Evolutionary conservation across 2,113 vertebrate species (phyloP), one percentile per base, ranked within the genome.

Genomic region (Melierax canorus): DNA sequence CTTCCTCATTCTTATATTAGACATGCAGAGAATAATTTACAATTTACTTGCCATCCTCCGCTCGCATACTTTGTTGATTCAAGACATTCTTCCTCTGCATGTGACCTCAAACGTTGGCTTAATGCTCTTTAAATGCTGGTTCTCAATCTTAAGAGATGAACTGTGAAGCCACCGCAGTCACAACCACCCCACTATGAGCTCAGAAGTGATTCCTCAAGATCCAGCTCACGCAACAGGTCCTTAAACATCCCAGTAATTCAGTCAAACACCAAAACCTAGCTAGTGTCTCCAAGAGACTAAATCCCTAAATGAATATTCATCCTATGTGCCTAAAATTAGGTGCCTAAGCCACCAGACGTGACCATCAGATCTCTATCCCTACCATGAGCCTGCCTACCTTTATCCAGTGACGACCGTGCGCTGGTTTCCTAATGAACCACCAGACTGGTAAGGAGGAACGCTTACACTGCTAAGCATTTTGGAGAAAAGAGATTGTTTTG

Each of bases 381-480:
- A 4, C 20, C 77, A 36, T 1, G 32, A 53, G 19, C 15, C 30
- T 55, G 11, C 16, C n/a, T 32, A 17, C 46, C 63, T 62, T 12
- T 16, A 48, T 0, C 56, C 83, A 12, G 9, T 5, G 21, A 48
- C 17, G 26, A 2, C 39, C 19, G 17, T 7, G 20, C 15, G 2
- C 18, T 4, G 6, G 2, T 10, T 27, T 39, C 64, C 77, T 24
- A 21, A 22, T 0, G 21, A 86, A 36, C 3, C 68, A 34, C 10
- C 30, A 2, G 0, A 9, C 21, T 7, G 15, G 39, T 10, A 22
- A 69, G 22, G 22, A 39, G 51, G 46, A 41, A 56, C 1, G 0
- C 22, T 66, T 11, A 34, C 30, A 4, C 51, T 32, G 76, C 64
- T 63, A 6, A 85, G 23, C 11, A 3, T 15, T 34, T 6, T 24